A percentile compares a stretch with the other conserved stretches of the same genome.
phyloP scores from a whole-genome alignment of 2,797 vertebrate species.

The Pangasius djambal region DNA sequence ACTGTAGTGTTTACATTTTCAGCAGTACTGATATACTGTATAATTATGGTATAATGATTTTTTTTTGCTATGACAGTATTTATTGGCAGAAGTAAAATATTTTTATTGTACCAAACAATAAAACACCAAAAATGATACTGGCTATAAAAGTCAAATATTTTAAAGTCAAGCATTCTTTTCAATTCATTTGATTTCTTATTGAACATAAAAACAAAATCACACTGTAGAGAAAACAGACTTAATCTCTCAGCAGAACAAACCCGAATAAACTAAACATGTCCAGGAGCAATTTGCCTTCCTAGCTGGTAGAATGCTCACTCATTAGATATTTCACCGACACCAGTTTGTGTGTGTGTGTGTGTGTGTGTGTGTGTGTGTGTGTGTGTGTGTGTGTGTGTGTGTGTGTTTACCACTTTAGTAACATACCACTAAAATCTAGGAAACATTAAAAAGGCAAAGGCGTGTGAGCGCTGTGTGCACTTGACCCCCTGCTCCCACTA shows the following conservation, averaged over 20 bases:
- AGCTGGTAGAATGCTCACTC: background rate
- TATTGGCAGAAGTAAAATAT: background rate
- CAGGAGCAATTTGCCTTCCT: background rate
- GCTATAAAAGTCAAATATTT: background rate
- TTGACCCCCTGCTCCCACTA: conserved; percentile 44
- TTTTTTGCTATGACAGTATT: background rate
- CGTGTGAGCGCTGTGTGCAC: conserved; percentile 18
- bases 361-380: no score
- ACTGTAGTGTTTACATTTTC: no score
- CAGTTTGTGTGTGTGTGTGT: background rate
- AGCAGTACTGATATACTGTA: no score
- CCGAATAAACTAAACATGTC: background rate
- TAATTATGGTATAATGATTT: background rate
- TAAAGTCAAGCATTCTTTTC: background rate
- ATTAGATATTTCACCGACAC: background rate
- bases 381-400: no score
- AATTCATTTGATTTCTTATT: background rate
- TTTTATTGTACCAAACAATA: background rate
- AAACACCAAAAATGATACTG: background rate
- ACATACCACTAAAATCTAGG: background rate
- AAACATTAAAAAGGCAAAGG: conserved; percentile 21
- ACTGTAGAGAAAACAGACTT: background rate
- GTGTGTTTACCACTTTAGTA: background rate
- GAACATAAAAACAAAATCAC: background rate
- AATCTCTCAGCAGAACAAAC: background rate